Conservation (phyloP, 2,113 vertebrate species). For the Chamaea fasciata region DNA sequence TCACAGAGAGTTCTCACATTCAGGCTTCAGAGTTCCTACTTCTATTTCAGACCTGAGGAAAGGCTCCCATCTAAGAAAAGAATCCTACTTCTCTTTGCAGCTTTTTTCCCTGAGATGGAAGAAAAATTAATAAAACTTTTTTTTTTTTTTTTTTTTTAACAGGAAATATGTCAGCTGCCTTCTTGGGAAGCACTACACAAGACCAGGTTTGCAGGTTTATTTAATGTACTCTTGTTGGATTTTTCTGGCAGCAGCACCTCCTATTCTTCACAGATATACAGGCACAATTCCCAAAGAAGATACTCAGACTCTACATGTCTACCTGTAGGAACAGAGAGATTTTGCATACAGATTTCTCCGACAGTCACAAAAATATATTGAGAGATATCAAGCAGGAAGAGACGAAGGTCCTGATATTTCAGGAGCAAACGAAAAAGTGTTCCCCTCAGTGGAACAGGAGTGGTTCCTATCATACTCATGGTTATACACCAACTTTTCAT, state of each 20-base stretch:
- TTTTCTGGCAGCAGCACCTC: neutral
- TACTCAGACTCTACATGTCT: neutral
- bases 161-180: neutral
- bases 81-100: neutral
- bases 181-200: neutral
- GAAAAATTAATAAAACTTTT: neutral
- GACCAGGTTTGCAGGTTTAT: neutral
- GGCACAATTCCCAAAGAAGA: neutral
- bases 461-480: rapidly evolving
- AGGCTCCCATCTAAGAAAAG: neutral
- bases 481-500: neutral
- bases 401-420: neutral
- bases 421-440: neutral
- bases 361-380: neutral
- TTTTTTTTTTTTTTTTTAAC: neutral
- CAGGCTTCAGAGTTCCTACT: neutral
- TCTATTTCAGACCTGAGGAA: neutral
- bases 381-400: neutral
- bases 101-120: neutral
- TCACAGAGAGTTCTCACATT: neutral
- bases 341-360: neutral
- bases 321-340: neutral
- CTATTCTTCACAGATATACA: neutral
- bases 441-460: neutral
- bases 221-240: neutral